Conservation (phyloP, 2,113 vertebrate species). For the Oenanthe oenanthe region DNA sequence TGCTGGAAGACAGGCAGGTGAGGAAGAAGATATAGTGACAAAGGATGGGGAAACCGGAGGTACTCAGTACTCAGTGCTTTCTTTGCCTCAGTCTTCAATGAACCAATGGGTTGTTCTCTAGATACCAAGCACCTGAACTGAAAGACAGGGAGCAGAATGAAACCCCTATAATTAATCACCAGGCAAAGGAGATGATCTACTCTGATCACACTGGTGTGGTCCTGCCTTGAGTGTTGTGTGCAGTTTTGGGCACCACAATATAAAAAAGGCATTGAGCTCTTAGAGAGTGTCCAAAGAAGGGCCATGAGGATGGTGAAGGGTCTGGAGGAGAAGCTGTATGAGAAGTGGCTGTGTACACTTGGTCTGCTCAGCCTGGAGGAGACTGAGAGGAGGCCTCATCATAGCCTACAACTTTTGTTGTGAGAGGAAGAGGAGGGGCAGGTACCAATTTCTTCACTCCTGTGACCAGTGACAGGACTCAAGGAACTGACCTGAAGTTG, state of each 20-base stretch:
- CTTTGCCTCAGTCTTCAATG: neutral
- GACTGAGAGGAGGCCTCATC: neutral
- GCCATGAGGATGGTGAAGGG: neutral
- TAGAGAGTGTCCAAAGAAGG: neutral
- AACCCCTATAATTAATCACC: neutral
- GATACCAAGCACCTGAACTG: neutral
- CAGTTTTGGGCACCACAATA: neutral
- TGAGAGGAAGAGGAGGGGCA: neutral
- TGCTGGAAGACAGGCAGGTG: neutral
- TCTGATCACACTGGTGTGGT: neutral
- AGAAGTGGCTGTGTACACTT: neutral
- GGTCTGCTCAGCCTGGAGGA: neutral
- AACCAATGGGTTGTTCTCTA: neutral
- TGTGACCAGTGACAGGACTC: neutral
- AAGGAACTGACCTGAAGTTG: neutral
- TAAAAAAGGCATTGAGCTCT: neutral
- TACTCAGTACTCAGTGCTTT: neutral
- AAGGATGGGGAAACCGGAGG: neutral
- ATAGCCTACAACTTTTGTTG: neutral
- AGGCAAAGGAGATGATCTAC: neutral
- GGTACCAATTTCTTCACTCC: neutral
- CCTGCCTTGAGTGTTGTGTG: fast-evolving
- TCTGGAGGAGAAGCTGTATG: neutral
- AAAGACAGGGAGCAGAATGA: neutral
- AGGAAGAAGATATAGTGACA: neutral